A percentile compares a stretch with the other conserved stretches of the same genome.
phyloP scores from a whole-genome alignment of 2,888 invertebrate species.

The Antitype chi region DNA sequence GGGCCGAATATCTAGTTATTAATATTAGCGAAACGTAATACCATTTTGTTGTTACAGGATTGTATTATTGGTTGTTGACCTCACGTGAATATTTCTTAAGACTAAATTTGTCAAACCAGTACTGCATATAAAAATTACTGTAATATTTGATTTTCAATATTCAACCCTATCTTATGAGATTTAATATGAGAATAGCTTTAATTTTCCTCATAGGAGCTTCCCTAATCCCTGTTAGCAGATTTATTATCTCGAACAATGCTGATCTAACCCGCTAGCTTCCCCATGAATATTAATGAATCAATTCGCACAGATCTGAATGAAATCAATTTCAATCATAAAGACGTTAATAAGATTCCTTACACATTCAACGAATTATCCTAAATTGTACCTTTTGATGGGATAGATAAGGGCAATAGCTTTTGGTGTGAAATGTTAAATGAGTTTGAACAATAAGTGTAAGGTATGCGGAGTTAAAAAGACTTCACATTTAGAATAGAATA shows the following conservation, averaged over 20 bases:
- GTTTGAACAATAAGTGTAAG: neutral
- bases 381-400: slow-evolving; percentile 2
- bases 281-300: slow-evolving; percentile 49
- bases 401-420: neutral
- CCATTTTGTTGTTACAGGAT: neutral
- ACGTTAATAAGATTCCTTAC: slow-evolving; percentile 30
- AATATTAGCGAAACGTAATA: neutral
- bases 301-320: slow-evolving; percentile 18
- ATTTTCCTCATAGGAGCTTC: slow-evolving; percentile 12
- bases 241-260: slow-evolving; percentile 16
- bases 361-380: neutral
- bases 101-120: neutral
- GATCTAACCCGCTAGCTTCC: slow-evolving; percentile 15
- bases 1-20: too few species aligned
- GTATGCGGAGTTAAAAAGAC: neutral
- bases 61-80: too few species aligned
- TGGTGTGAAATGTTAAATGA: neutral
- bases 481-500: too few species aligned
- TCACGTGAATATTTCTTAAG: neutral
- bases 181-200: neutral
- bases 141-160: neutral
- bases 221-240: slow-evolving; percentile 40
- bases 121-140: neutral
- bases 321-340: slow-evolving; percentile 43
- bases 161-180: neutral